phyloP scores from a whole-genome alignment of 2,888 invertebrate genomes.

The Caenorhabditis virilis region DNA sequence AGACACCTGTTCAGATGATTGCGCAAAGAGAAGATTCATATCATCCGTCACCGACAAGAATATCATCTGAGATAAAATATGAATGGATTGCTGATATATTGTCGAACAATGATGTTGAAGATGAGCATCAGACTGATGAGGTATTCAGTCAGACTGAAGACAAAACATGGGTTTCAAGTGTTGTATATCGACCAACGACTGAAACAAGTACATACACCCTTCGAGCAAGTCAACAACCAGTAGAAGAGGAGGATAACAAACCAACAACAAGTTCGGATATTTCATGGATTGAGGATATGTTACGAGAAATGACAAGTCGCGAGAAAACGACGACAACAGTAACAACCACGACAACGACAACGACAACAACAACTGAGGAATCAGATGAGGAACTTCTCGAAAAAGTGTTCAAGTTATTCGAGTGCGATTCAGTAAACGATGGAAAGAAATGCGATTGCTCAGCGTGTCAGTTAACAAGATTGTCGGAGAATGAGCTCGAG shows the following conservation, averaged over 20 bases:
- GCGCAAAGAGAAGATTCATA: constrained; percentile 3
- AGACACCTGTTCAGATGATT: not conserved
- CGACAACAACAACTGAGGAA: not conserved
- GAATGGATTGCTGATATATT: constrained; percentile 33
- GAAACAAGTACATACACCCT: constrained; percentile 19
- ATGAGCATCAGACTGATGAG: constrained; percentile 14
- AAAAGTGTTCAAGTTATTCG: not conserved
- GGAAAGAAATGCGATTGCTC: constrained; percentile 17
- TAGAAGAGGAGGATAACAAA: not conserved
- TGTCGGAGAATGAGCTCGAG: constrained; percentile 19
- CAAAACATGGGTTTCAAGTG: constrained; percentile 27
- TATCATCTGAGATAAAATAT: constrained; percentile 28
- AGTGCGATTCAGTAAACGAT: not conserved
- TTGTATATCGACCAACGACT: constrained; percentile 20
- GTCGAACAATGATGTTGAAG: constrained; percentile 2
- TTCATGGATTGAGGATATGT: no score
- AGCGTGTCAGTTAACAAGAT: constrained; percentile 17
- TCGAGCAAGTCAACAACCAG: not conserved
- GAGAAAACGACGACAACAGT: no score
- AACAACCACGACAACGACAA: no score
- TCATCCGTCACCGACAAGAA: constrained; percentile 28
- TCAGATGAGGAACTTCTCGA: not conserved
- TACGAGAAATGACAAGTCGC: no score
- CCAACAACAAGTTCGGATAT: no score
- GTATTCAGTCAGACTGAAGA: constrained; percentile 15